phyloP scores from a whole-genome alignment of 2,113 vertebrate genomes.

The Burhinus oedicnemus region DNA sequence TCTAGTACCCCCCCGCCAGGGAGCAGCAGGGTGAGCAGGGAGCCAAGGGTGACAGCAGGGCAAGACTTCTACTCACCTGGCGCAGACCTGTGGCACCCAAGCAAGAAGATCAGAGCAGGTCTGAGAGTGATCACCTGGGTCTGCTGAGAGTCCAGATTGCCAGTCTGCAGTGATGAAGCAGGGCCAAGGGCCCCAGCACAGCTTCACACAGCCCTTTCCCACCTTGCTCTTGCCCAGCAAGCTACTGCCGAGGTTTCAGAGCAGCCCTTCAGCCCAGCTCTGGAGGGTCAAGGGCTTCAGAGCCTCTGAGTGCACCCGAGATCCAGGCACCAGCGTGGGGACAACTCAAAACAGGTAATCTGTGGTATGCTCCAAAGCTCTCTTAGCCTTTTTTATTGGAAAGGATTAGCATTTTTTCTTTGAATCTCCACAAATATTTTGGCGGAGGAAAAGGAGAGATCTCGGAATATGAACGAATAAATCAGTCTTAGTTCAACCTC shows the following conservation, averaged over 20 bases:
- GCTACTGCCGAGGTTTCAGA: neutral
- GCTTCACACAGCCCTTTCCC: neutral
- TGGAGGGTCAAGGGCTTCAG: neutral
- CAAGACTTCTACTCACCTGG: neutral
- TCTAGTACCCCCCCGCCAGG: neutral
- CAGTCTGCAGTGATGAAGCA: neutral
- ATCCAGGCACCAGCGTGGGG: neutral
- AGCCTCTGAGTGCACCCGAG: neutral
- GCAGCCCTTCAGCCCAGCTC: neutral
- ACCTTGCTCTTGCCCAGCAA: neutral
- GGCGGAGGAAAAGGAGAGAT: neutral
- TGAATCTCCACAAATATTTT: neutral
- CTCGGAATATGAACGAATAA: neutral
- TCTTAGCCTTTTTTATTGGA: neutral
- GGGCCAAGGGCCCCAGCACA: neutral
- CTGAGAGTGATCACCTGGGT: neutral
- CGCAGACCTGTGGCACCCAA: neutral
- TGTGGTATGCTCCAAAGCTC: neutral
- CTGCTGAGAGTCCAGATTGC: neutral
- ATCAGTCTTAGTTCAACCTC: neutral
- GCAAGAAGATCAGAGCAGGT: neutral
- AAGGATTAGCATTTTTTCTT: neutral
- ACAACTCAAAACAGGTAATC: neutral
- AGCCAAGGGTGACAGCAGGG: neutral
- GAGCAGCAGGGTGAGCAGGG: neutral